Percentiles rank a stretch among this genome's conserved stretches.
Evolutionary conservation across 1,140 invertebrate species (phyloP).

Genomic region (Anastrepha obliqua): DNA sequence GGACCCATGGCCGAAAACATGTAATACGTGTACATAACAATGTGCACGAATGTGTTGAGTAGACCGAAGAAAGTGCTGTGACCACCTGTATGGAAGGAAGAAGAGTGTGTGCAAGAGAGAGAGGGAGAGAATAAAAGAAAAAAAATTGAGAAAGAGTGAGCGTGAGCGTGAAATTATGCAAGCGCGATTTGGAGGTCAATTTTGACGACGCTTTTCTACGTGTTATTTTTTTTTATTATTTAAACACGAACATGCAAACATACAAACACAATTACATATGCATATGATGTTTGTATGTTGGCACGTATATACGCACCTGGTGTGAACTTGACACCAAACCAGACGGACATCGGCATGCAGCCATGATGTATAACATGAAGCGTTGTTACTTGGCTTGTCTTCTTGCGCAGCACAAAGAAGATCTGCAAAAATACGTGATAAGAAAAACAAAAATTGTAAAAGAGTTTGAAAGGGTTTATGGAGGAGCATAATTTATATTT

Average conservation of each 20-base stretch:
- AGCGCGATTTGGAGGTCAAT: slow-evolving; percentile 6
- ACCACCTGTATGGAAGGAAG: slow-evolving; percentile 79
- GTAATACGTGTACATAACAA: slow-evolving; percentile 93
- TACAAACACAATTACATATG: not conserved
- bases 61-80: slow-evolving; percentile 90
- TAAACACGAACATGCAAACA: not conserved
- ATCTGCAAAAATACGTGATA: slow-evolving; percentile 78
- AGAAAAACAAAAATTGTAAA: not conserved
- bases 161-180: not conserved
- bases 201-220: not conserved
- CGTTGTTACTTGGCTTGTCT: slow-evolving; percentile 93
- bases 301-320: slow-evolving; percentile 77
- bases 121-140: not conserved
- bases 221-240: not conserved
- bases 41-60: slow-evolving; percentile 90
- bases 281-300: not conserved
- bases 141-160: not conserved
- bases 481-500: too few species aligned
- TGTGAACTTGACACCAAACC: slow-evolving; percentile 97
- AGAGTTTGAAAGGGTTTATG: too few species aligned
- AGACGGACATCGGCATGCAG: slow-evolving; percentile 96
- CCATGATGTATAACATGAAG: slow-evolving; percentile 98
- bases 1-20: slow-evolving; percentile 90
- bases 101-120: not conserved
- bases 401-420: slow-evolving; percentile 95